A percentile compares a stretch with the other conserved stretches of the same genome.
Conservation (phyloP, 2,113 vertebrate species). For the Athene cunicularia region DNA sequence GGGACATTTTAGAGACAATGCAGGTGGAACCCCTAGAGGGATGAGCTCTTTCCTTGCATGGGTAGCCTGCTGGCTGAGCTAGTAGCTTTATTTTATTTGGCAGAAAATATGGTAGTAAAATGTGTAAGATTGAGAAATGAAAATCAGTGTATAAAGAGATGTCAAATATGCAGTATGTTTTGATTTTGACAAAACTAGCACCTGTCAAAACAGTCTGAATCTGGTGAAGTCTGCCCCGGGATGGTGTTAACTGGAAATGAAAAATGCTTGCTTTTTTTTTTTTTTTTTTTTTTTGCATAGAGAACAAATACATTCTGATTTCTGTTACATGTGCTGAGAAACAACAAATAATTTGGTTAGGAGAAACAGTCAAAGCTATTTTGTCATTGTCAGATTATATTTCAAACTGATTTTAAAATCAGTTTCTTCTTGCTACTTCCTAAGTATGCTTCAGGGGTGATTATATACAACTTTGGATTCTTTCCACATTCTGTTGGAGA, state of each 20-base stretch:
- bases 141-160: background rate
- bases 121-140: background rate
- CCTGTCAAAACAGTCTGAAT: conserved; percentile 46
- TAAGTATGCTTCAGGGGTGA: background rate
- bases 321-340: background rate
- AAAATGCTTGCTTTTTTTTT: background rate
- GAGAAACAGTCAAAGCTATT: background rate
- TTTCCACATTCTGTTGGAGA: background rate
- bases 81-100: background rate
- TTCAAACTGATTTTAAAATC: background rate
- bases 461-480: background rate
- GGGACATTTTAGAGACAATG: background rate
- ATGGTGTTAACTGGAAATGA: background rate
- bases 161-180: conserved; percentile 14
- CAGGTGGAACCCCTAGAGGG: background rate
- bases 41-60: background rate
- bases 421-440: background rate
- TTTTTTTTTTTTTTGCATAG: background rate
- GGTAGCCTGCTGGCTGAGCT: background rate
- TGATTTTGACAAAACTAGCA: conserved; percentile 10
- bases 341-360: background rate
- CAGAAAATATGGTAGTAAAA: background rate
- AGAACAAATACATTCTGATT: background rate
- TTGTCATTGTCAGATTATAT: background rate
- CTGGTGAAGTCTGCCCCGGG: background rate